Evolutionary conservation across 2,888 invertebrate genomes (phyloP), one percentile per base, ranked within the genome.

Genomic region (Phortica magna): DNA sequence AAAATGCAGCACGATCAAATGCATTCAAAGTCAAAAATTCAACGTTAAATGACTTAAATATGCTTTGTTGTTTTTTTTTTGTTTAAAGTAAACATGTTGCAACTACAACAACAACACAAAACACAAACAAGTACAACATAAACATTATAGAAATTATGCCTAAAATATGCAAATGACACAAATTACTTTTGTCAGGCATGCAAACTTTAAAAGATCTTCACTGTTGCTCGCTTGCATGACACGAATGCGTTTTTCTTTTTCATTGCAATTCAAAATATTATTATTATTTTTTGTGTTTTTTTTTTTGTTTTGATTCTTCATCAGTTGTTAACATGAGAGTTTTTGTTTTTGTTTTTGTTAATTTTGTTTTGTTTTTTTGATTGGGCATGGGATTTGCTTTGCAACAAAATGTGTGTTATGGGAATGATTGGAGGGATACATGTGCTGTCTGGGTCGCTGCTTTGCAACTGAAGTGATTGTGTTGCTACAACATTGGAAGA

Each of bases 111-210:
- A 61, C 22, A 59, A 59, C 59, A 59, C 1, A n/a, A 59, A 7
- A 9, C 9, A 59, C 2, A 59, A 19, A 59, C 59, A 22, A 22
- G 19, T 61, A 22, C 22, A 61, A 61, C 22, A 70, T 70, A 48
- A 43, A 19, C 68, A 43, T 22, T 48, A 48, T 48, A 70, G 68
- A 48, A 48, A 70, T 70, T 70, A 70, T 48, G 68, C 68, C 22
- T 48, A 70, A 48, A 70, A 76, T 79, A 84, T 81, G 80, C 87
- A 85, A 87, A 85, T 83, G 83, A 85, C 76, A 77, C 78, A 78
- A 81, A 84, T 80, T 67, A n/a, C 77, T 70, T 22, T 70, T 43
- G 48, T 48, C 10, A 9, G 14, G 48, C 48, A 48, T 48, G 48
- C 48, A 48, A 48, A 48, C 48, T 9, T 31, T 12, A 48, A 14